Percentiles rank a stretch among this genome's conserved stretches.
Evolutionary conservation across 2,113 vertebrate species (phyloP).

Genomic region (Tachysurus vachellii): DNA sequence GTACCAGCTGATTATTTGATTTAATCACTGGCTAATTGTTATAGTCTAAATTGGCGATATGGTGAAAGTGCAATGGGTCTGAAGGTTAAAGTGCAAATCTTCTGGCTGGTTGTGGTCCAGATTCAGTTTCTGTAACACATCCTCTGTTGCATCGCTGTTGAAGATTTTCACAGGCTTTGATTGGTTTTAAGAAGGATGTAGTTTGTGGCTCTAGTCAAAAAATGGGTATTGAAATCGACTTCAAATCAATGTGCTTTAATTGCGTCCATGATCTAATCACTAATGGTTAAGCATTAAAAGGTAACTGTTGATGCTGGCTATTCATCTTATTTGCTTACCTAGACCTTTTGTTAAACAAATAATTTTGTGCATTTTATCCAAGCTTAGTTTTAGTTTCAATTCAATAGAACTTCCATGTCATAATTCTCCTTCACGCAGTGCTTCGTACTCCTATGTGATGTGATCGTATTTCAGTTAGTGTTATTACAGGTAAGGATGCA

Average conservation of each 20-base stretch:
- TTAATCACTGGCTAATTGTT: background rate
- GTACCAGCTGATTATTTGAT: background rate
- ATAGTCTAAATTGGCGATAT: background rate
- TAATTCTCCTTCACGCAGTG: background rate
- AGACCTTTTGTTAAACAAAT: background rate
- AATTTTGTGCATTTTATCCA: background rate
- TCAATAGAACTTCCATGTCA: background rate
- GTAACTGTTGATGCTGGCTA: background rate
- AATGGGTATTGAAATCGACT: background rate
- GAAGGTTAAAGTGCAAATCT: background rate
- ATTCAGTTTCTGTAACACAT: background rate
- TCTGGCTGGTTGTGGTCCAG: background rate
- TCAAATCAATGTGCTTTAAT: background rate
- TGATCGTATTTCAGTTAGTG: background rate
- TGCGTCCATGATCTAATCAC: background rate
- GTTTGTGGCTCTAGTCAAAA: background rate
- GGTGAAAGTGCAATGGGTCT: background rate
- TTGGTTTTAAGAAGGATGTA: background rate
- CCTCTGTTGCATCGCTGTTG: background rate
- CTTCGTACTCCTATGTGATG: background rate
- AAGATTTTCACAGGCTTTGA: background rate
- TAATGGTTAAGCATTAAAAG: background rate
- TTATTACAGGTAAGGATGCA: background rate
- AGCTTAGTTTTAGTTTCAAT: background rate
- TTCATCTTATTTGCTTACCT: background rate